phyloP scores from a whole-genome alignment of 1,140 invertebrate genomes.

The Drosophila bifasciata region DNA sequence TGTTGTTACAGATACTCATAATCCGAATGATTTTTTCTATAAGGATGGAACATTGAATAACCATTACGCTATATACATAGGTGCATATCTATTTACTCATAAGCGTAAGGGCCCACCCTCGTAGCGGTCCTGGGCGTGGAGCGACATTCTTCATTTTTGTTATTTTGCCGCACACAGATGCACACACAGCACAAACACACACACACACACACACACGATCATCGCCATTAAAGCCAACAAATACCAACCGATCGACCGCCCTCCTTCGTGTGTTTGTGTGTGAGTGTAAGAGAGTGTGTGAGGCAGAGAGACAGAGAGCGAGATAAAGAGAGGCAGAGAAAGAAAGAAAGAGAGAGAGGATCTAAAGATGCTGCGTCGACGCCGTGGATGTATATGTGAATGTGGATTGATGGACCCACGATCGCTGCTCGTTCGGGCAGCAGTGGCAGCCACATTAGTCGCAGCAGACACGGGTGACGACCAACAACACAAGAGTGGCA shows the following conservation, averaged over 20 bases:
- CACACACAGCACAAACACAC: slow-evolving; percentile 31
- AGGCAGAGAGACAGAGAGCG: slow-evolving; percentile 19
- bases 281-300: slow-evolving; percentile 1
- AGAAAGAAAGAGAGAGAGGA: slow-evolving; percentile 26
- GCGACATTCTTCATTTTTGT: slow-evolving; percentile 78
- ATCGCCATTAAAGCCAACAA: slow-evolving; percentile 78
- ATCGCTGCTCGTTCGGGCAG: slow-evolving; percentile 22
- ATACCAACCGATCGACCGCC: slow-evolving; percentile 74
- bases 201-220: slow-evolving; percentile 43
- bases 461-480: slow-evolving; percentile 81
- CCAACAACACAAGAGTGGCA: slow-evolving; percentile 79
- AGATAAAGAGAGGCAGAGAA: slow-evolving; percentile 33
- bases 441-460: slow-evolving; percentile 67
- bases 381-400: slow-evolving; percentile 36
- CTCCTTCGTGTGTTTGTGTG: slow-evolving; percentile 48
- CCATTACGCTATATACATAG: not conserved
- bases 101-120: not conserved
- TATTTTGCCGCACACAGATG: slow-evolving; percentile 46
- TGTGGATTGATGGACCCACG: slow-evolving; percentile 53
- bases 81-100: too few relatives aligned
- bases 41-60: not conserved
- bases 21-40: too few relatives aligned
- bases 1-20: too few relatives aligned
- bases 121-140: slow-evolving; percentile 44
- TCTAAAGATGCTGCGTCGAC: slow-evolving; percentile 66